Percentiles rank a stretch among this genome's conserved stretches.
Conservation (phyloP, 2,888 invertebrate species). For the Hylaea fasciaria region DNA sequence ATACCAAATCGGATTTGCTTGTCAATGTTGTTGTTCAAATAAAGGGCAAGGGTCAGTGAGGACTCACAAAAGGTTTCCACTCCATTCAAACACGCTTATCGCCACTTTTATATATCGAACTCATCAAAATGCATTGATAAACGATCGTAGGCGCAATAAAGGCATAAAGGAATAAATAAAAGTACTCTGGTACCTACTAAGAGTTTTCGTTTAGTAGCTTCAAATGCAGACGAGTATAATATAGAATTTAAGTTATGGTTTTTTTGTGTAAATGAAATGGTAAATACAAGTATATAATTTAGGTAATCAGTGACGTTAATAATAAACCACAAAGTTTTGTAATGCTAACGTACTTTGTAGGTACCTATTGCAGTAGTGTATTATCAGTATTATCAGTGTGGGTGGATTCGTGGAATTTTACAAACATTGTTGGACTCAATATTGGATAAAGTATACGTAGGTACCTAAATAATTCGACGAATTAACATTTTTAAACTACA, state of each 20-base stretch:
- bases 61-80: slow-evolving; percentile 51
- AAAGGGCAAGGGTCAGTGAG: slow-evolving; percentile 69
- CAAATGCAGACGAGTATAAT: slow-evolving; percentile 21
- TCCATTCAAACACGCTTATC: slow-evolving; percentile 64
- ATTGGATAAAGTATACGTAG: slow-evolving; percentile 39
- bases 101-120: slow-evolving; percentile 62
- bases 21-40: slow-evolving; percentile 68
- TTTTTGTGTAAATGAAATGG: background rate
- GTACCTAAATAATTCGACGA: background rate
- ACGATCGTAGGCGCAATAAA: slow-evolving; percentile 66
- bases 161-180: no score
- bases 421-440: slow-evolving; percentile 40
- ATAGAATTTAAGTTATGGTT: slow-evolving; percentile 7
- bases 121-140: slow-evolving; percentile 67
- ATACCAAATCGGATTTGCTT: slow-evolving; percentile 75
- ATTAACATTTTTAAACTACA: no score
- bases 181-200: no score
- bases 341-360: slow-evolving; percentile 15
- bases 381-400: slow-evolving; percentile 34
- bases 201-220: slow-evolving; percentile 44
- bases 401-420: slow-evolving; percentile 51
- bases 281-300: no score
- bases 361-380: slow-evolving; percentile 21
- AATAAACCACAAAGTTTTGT: slow-evolving; percentile 11
- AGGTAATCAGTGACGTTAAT: background rate